Base-by-base conservation (phyloP, 2,797 vertebrate genomes). In the Schizopygopsis pylzovi region DNA sequence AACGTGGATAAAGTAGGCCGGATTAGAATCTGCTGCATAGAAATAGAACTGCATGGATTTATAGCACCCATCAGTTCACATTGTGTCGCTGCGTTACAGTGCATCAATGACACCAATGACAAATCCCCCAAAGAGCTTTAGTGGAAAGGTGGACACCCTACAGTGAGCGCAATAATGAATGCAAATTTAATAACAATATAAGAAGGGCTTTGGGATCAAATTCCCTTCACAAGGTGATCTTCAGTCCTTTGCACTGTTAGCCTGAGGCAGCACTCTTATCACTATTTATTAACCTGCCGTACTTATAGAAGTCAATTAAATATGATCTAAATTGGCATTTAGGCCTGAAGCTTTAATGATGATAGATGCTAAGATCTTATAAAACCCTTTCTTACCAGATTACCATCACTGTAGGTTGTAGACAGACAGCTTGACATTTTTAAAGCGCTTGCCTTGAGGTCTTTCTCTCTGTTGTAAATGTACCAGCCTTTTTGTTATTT, bases 251-350 rank as follows among this genome's bases (percentile, higher is more conserved):
- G 28, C 70, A 68, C 13, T 56, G 61, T 84, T 25, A 75, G 15
- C 79, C 67, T 33, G 9, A 67, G 83, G 54, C 43, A 1, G 47
- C 61, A 43, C 61, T 45, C 63, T 78, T 70, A 84, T 79, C 76
- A 70, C 65, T 79, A 71, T 85, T 85, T 85, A 79, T 85, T 79
- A 85, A 85, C 83, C 83, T 79, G 83, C 52, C 20, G 25, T 33
- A 15, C 76, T 85, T 85, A 71, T n/a, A 71, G 52, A 56, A 33
- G 76, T 56, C 83, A 70, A 79, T 85, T 85, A 85, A 79, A 79
- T 61, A 49, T 85, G 63, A 85, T 71, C 25, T 45, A 22, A 85
- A 71, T 79, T 85, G 83, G 18, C 76, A 33, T 85, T 85, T 54
- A 68, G n/a, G 63, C 83, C 83, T 45, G 75, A 28, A 71, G 39